phyloP scores from a whole-genome alignment of 2,888 invertebrate genomes.

The Cephus nigrinus region DNA sequence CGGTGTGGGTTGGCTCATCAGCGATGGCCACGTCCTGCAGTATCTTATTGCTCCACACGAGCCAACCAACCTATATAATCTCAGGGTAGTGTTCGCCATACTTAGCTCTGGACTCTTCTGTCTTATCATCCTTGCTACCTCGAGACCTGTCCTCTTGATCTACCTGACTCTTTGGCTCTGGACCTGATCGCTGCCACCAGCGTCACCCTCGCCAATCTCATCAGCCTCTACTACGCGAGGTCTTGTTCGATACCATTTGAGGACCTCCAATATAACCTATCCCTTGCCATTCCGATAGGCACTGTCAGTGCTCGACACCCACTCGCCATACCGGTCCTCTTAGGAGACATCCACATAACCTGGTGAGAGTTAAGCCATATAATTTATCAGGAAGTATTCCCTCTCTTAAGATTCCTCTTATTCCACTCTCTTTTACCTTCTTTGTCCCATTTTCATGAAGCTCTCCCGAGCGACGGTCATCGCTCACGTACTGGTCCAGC shows the following conservation, averaged over 20 bases:
- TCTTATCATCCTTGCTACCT: slow-evolving; percentile 36
- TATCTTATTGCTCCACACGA: slow-evolving; percentile 43
- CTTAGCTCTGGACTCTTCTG: slow-evolving; percentile 25
- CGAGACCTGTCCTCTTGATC: background rate
- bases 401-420: background rate
- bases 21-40: slow-evolving; percentile 49
- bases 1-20: slow-evolving; percentile 64
- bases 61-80: slow-evolving; percentile 3
- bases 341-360: background rate
- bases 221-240: slow-evolving; percentile 11
- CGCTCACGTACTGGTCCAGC: background rate
- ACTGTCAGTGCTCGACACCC: slow-evolving; percentile 53
- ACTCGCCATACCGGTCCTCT: slow-evolving; percentile 24
- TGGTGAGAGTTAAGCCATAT: background rate
- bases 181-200: slow-evolving; percentile 35
- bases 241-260: slow-evolving; percentile 60
- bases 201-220: background rate
- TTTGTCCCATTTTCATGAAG: background rate
- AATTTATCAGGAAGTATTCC: background rate
- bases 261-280: slow-evolving; percentile 59
- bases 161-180: slow-evolving; percentile 9
- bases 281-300: slow-evolving; percentile 51
- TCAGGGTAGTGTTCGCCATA: slow-evolving; percentile 30
- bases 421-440: background rate
- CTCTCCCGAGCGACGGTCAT: background rate